Conservation (phyloP, 1,140 invertebrate genomes). For the Bombus polaris region DNA sequence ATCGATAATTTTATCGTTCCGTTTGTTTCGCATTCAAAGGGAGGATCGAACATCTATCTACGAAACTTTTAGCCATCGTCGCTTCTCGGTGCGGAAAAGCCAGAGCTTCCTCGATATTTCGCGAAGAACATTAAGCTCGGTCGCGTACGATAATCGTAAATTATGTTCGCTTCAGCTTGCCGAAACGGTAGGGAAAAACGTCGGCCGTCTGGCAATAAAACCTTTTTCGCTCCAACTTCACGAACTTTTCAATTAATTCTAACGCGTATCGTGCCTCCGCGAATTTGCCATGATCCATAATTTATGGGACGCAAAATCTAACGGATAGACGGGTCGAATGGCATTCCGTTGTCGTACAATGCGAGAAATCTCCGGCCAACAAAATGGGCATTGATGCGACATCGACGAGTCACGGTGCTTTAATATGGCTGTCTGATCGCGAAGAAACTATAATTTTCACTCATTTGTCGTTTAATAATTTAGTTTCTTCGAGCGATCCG, state of each 20-base stretch:
- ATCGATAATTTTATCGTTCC: neutral
- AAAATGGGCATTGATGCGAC: neutral
- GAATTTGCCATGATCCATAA: slow-evolving; percentile 41
- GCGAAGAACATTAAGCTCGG: slow-evolving; percentile 1
- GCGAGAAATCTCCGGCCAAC: neutral
- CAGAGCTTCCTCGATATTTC: neutral
- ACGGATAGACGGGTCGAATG: neutral
- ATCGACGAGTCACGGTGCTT: neutral
- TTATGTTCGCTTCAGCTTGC: slow-evolving; percentile 1
- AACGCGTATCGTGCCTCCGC: slow-evolving; percentile 27
- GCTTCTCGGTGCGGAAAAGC: neutral
- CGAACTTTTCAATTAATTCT: slow-evolving; percentile 58
- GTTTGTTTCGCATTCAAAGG: slow-evolving; percentile 10
- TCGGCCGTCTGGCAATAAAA: neutral
- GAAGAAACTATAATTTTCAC: too few species aligned
- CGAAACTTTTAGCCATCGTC: neutral
- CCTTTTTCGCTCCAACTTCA: neutral
- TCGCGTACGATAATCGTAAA: slow-evolving; percentile 28
- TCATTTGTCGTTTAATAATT: too few species aligned
- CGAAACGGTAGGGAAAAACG: neutral
- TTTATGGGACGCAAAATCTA: slow-evolving; percentile 39
- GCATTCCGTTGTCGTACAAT: neutral
- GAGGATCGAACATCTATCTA: too few species aligned
- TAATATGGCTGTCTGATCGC: too few species aligned
- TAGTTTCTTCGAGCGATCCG: too few species aligned